Percentiles rank a stretch among this genome's conserved stretches.
Evolutionary conservation across 2,113 vertebrate species (phyloP).

Genomic region (Indicator maculatus): DNA sequence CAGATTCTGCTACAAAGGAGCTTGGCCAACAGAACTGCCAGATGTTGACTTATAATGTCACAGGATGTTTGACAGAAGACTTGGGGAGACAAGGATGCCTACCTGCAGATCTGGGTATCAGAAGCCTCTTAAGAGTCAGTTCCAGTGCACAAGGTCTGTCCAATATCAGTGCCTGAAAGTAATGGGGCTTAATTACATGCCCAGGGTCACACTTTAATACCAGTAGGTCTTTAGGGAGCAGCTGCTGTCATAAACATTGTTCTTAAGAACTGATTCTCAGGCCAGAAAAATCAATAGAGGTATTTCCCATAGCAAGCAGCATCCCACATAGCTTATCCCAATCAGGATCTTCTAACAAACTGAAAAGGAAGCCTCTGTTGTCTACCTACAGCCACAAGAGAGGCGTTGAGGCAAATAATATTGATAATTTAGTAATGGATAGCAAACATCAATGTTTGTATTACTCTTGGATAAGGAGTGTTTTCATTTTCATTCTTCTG

Average conservation of each 20-base stretch:
- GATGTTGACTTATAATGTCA: not conserved
- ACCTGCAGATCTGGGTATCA: not conserved
- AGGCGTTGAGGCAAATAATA: not conserved
- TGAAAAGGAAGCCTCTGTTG: not conserved
- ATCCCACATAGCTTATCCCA: not conserved
- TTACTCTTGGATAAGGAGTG: not conserved
- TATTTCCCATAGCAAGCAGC: not conserved
- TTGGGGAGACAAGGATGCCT: not conserved
- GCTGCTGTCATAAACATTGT: not conserved
- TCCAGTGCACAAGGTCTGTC: not conserved
- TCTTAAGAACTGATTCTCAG: not conserved
- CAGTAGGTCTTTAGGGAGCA: not conserved
- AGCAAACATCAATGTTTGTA: not conserved
- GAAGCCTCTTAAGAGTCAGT: not conserved
- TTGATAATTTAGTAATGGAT: not conserved
- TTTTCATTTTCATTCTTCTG: not conserved
- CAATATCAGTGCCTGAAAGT: not conserved
- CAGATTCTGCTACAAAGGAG: not conserved
- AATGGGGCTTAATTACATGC: fast-evolving
- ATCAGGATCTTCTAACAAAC: not conserved
- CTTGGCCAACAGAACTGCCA: not conserved
- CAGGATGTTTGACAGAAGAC: not conserved
- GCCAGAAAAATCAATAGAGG: not conserved
- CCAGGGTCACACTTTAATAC: not conserved
- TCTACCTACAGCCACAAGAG: not conserved